These are phyloP conservation scores for Cyprinodon variegatus DNA, from an alignment of 2,113 vertebrate species.

Conservation along the genomic window DNA sequence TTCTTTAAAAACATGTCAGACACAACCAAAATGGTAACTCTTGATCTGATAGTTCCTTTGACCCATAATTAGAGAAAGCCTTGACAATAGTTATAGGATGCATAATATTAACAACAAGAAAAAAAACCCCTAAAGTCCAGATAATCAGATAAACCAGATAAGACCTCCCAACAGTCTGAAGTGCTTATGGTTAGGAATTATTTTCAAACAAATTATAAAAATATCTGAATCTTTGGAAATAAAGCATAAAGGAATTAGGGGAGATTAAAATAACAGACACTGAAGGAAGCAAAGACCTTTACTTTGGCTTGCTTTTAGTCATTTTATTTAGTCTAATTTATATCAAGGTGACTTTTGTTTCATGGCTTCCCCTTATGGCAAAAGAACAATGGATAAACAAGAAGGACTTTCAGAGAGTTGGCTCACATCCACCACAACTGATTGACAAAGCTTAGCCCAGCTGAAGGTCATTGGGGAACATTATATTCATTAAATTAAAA, in stretches of 20 bases:
- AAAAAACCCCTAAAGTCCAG: background rate
- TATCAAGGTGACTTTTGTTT: conserved; percentile 54
- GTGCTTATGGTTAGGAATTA: background rate
- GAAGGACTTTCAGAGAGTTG: conserved; percentile 35
- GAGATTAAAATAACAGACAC: background rate
- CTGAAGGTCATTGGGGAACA: conserved; percentile 45
- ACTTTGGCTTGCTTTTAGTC: conserved; percentile 18
- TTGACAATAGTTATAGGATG: background rate
- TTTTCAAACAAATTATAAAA: background rate
- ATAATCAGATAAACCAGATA: background rate
- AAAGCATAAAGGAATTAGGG: background rate
- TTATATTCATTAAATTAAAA: background rate
- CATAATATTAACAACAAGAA: background rate
- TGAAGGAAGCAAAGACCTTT: conserved; percentile 1
- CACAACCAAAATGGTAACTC: no score
- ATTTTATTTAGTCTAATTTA: conserved; percentile 28
- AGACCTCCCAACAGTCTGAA: background rate
- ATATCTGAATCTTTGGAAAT: background rate
- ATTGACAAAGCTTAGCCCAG: background rate
- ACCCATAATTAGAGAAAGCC: background rate
- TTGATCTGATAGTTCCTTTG: background rate
- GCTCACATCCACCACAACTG: conserved; percentile 35
- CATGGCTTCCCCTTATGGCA: conserved; percentile 23
- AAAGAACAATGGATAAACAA: conserved; percentile 40
- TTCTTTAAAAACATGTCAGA: background rate